Conservation (phyloP, 2,888 invertebrate genomes). For the Dicyrtomina minuta region DNA sequence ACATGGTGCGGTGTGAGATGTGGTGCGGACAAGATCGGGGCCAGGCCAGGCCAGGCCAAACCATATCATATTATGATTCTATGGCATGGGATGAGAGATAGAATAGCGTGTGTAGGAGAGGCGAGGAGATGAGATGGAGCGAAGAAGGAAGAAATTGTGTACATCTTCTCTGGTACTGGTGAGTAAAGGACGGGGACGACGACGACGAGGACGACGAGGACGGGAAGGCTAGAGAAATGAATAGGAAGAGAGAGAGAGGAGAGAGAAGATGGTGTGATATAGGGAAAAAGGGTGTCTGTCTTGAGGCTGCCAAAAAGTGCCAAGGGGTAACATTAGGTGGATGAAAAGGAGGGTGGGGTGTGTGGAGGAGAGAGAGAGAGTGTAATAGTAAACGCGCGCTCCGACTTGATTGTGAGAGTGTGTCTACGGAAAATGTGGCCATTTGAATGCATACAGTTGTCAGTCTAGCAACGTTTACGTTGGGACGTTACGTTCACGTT, state of each 20-base stretch:
- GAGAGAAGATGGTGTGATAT: background rate
- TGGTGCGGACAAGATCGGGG: background rate
- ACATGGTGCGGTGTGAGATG: too few species aligned
- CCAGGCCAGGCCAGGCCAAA: background rate
- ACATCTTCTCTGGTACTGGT: too few species aligned
- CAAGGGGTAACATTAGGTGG: constrained; percentile 44
- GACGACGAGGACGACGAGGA: background rate
- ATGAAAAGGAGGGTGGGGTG: constrained; percentile 17
- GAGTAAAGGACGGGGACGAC: constrained; percentile 32
- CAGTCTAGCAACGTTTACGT: constrained; percentile 53
- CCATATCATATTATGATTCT: background rate
- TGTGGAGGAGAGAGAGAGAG: constrained; percentile 15
- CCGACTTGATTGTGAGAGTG: constrained; percentile 44
- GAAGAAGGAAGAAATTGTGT: background rate
- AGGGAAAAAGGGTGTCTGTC: constrained; percentile 35
- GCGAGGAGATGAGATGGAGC: background rate
- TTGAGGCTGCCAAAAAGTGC: constrained; percentile 30
- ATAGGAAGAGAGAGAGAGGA: constrained; percentile 26
- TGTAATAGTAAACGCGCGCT: constrained; percentile 26
- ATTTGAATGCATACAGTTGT: constrained; percentile 54
- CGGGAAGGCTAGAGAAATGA: constrained; percentile 16
- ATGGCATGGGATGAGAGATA: background rate
- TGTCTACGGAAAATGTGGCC: constrained; percentile 47
- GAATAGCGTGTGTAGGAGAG: background rate
- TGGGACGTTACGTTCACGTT: constrained; percentile 48